A percentile compares a stretch with the other conserved stretches of the same genome.
Evolutionary conservation across 2,888 invertebrate genomes (phyloP).

Genomic region (Argyra leucocephala): DNA sequence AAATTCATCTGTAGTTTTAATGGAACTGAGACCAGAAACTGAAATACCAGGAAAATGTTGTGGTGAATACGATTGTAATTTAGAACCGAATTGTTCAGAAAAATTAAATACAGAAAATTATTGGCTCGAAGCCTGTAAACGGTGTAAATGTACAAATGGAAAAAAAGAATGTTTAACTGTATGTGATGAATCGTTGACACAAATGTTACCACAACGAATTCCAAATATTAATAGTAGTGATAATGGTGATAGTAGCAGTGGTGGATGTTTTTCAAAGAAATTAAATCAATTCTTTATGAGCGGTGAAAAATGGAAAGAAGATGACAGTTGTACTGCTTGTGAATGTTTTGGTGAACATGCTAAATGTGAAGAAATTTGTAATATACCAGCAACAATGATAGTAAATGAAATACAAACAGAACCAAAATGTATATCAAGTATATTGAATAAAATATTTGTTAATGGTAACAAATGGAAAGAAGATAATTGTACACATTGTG

Average conservation of each 20-base stretch:
- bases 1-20: conserved; percentile 30
- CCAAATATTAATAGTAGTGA: not conserved
- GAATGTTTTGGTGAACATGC: conserved; percentile 10
- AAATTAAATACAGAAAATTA: conserved; percentile 29
- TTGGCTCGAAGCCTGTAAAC: conserved; percentile 37
- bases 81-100: conserved; percentile 38
- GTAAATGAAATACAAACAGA: conserved; percentile 21
- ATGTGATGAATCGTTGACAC: conserved; percentile 34
- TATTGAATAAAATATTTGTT: conserved; percentile 32
- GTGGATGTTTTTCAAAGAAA: not conserved
- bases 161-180: conserved; percentile 34
- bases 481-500: conserved; percentile 38
- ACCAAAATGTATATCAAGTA: conserved; percentile 34
- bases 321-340: conserved; percentile 14
- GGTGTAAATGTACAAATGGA: conserved; percentile 36
- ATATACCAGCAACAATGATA: not conserved
- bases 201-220: not conserved
- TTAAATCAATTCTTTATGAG: not conserved
- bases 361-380: conserved; percentile 12
- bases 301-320: conserved; percentile 10
- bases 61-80: conserved; percentile 45
- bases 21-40: conserved; percentile 33
- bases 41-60: conserved; percentile 44
- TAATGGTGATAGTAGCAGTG: not conserved
- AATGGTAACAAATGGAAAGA: conserved; percentile 38